phyloP scores from a whole-genome alignment of 1,140 invertebrate genomes.

The Anastrepha ludens region DNA sequence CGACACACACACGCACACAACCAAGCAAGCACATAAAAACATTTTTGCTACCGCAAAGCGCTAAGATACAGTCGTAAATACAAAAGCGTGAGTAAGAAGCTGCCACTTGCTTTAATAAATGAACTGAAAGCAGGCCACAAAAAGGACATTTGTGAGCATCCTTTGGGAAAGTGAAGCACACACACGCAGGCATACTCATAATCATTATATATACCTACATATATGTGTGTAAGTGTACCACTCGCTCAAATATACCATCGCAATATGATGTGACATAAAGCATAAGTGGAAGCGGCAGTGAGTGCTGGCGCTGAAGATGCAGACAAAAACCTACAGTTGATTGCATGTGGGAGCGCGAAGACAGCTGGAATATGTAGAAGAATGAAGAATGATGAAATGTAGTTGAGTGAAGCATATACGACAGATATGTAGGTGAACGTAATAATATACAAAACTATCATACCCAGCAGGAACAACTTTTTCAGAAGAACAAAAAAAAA shows the following conservation, averaged over 20 bases:
- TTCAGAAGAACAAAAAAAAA: too few relatives aligned
- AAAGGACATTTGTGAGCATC: constrained; percentile 42
- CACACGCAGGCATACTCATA: not conserved
- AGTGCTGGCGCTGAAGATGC: not conserved
- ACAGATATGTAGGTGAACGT: not conserved
- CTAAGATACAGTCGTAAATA: constrained; percentile 39
- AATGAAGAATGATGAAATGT: not conserved
- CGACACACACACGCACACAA: not conserved
- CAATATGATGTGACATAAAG: constrained; percentile 16
- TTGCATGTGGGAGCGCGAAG: not conserved
- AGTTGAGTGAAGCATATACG: constrained; percentile 6
- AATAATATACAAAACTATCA: not conserved
- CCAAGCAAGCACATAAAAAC: constrained; percentile 31
- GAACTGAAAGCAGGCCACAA: constrained; percentile 51
- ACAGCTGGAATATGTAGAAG: not conserved
- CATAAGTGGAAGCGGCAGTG: not conserved
- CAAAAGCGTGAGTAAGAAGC: not conserved
- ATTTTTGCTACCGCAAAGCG: constrained; percentile 36
- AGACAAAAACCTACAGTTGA: not conserved
- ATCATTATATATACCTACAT: not conserved
- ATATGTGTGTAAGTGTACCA: not conserved
- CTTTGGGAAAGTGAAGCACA: not conserved
- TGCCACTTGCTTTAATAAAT: constrained; percentile 44
- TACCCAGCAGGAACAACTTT: not conserved
- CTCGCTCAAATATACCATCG: not conserved